phyloP scores from a whole-genome alignment of 2,113 vertebrate species.

The Leucopsar rothschildi region DNA sequence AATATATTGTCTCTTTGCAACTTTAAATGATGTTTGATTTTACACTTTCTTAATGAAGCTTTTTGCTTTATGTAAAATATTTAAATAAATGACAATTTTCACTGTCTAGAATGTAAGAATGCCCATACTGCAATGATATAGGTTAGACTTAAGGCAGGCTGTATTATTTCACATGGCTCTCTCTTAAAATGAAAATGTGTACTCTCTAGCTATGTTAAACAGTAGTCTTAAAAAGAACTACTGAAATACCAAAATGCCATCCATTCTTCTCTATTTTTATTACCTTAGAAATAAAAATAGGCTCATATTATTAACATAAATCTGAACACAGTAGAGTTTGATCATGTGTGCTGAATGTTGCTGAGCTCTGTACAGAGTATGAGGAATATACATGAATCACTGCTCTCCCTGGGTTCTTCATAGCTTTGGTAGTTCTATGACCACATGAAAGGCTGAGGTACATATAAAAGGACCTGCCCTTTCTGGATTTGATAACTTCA shows the following conservation, averaged over 20 bases:
- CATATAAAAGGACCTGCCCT: not conserved
- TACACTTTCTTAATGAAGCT: not conserved
- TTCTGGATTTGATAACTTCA: not conserved
- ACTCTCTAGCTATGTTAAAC: not conserved
- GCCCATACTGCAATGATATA: not conserved
- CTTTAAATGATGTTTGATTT: not conserved
- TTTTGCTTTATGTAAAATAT: not conserved
- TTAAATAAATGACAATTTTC: not conserved
- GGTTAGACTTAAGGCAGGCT: not conserved
- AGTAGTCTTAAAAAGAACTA: not conserved
- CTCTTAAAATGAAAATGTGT: not conserved
- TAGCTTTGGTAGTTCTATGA: not conserved
- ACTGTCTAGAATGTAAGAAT: not conserved
- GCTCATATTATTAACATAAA: not conserved
- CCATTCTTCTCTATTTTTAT: not conserved
- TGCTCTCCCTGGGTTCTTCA: not conserved
- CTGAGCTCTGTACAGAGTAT: not conserved
- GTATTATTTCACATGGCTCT: not conserved
- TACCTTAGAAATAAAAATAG: not conserved
- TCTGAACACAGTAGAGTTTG: not conserved
- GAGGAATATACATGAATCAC: not conserved
- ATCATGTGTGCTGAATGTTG: not conserved
- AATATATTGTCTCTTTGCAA: not conserved
- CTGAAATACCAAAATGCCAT: not conserved
- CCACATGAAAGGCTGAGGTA: not conserved